Evolutionary conservation across 1,140 invertebrate genomes (phyloP), one percentile per base, ranked within the genome.

Genomic region (Babylonia areolata): DNA sequence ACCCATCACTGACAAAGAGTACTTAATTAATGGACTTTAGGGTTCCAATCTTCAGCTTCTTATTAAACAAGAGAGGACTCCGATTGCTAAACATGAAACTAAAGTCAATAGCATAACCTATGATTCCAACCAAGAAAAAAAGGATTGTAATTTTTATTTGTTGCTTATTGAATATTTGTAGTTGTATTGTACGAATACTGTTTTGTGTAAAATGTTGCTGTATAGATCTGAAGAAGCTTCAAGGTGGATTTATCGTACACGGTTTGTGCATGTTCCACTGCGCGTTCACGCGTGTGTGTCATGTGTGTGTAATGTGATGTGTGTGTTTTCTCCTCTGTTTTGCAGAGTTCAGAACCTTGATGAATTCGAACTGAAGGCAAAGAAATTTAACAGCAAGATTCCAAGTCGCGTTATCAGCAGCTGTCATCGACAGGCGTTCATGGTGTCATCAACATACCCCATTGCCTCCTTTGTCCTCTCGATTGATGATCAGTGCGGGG

Each of bases 271-370:
- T 28, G 78, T 54, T 51, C 28, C 28, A 39, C 46, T 80, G 46
- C 17, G 46, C 17, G 46, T 51, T 9, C 64, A 37, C 20, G 78
- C 31, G 46, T 54, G 23, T 23, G 23, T 17, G 40, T 54, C 33
- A 1, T 54, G 78, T 33, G 35, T 80, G 23, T 40, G 6, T 80
- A 42, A 3, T 17, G 0, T 17, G 23, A n/a, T 20, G 39, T 73
- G 78, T 77, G 85, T 79, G 82, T 87, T 85, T 85, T 85, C 51
- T 84, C 78, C 87, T 90, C 86, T 88, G 81, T 86, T 88, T 92
- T 92, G 81, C 92, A 92, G 92, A 92, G 89, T 92, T 92, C 91
- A 92, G 91, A 92, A 90, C 86, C 89, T 88, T 92, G 92, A 92
- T 92, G 92, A 90, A 88, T 58, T 91, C 91, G 54, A 90, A 91